Percentiles rank a stretch among this genome's conserved stretches.
Conservation (phyloP, 2,113 vertebrate species). For the Setophaga coronata region DNA sequence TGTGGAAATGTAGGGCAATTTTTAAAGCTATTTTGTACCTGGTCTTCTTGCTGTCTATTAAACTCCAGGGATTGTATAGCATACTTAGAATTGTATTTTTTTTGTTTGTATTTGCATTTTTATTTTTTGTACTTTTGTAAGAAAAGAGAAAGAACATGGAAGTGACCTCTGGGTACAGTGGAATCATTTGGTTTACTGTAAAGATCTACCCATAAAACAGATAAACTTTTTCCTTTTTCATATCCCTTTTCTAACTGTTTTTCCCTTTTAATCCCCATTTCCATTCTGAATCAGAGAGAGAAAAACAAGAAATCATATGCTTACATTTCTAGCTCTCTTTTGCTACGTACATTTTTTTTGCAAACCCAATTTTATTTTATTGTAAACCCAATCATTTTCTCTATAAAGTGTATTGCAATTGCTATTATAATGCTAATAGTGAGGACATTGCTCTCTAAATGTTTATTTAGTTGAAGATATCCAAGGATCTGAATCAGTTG, state of each 20-base stretch:
- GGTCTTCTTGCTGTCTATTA: not conserved
- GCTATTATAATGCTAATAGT: not conserved
- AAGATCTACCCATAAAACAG: not conserved
- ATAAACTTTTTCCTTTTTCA: not conserved
- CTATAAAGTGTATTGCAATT: not conserved
- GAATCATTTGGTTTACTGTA: not conserved
- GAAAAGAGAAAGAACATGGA: not conserved
- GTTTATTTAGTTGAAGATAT: not conserved
- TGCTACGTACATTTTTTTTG: not conserved
- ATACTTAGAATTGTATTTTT: not conserved
- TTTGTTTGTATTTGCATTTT: not conserved
- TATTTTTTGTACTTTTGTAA: not conserved
- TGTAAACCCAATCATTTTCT: accelerated
- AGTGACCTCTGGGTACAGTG: not conserved
- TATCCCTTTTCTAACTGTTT: not conserved
- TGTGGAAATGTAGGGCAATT: not conserved
- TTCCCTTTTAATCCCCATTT: not conserved
- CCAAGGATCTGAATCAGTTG: not conserved
- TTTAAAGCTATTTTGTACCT: not conserved
- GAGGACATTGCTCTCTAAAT: not conserved
- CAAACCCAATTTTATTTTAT: accelerated
- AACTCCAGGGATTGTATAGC: not conserved
- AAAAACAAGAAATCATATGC: not conserved
- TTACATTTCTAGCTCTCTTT: not conserved
- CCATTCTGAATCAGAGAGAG: not conserved